These are phyloP conservation scores for Sporophila hypoxantha DNA, from an alignment of 2,113 vertebrate genomes.

Conservation along the genomic window DNA sequence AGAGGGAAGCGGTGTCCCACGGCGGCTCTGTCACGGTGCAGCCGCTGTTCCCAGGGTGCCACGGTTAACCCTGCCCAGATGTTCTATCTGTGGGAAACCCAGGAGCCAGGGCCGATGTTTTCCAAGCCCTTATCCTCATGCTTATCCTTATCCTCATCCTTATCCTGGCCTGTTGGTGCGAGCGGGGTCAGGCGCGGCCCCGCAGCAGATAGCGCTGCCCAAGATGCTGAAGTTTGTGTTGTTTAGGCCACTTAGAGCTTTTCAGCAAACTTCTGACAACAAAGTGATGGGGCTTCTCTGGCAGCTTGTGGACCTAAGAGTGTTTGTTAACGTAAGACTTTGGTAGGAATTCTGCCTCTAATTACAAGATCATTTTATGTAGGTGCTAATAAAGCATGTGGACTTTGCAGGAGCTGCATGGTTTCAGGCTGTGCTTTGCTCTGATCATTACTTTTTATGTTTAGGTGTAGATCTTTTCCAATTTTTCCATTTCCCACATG, in stretches of 20 bases:
- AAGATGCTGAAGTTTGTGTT: not conserved
- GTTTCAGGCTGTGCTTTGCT: not conserved
- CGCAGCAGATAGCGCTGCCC: not conserved
- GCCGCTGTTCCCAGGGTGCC: not conserved
- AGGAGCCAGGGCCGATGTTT: not conserved
- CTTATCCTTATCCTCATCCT: conserved; percentile 4
- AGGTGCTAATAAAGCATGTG: not conserved
- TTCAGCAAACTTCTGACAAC: conserved; percentile 3
- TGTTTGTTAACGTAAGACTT: not conserved
- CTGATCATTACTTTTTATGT: not conserved
- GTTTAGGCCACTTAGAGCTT: not conserved
- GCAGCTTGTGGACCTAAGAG: not conserved
- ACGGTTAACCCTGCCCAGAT: conserved; percentile 39
- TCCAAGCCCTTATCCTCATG: conserved; percentile 3
- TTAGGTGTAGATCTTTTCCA: not conserved
- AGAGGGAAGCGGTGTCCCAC: not conserved
- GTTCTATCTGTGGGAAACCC: conserved; percentile 38
- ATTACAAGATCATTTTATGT: not conserved
- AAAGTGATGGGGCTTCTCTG: not conserved
- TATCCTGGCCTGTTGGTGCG: not conserved
- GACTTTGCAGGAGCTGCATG: not conserved
- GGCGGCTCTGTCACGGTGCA: not conserved
- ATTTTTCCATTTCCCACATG: not conserved
- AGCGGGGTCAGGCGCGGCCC: not conserved
- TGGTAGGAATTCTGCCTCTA: not conserved